Evolutionary conservation across 2,113 vertebrate genomes (phyloP), one percentile per base, ranked within the genome.

Genomic region (Chinchilla lanigera): DNA sequence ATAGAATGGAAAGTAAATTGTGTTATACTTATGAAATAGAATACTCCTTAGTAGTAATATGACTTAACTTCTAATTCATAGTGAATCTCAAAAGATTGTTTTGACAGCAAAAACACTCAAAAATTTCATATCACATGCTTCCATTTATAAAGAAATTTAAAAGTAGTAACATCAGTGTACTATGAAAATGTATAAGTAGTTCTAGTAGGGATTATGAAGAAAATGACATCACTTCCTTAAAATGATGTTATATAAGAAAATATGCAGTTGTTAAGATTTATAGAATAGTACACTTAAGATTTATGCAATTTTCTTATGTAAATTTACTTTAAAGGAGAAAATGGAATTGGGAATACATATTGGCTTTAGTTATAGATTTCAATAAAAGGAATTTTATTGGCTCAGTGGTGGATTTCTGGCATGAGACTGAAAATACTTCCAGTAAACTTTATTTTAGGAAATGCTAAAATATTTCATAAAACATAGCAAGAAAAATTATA

Each of bases 281-380:
- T 30, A 44, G 6, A 89, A 77, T 33, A 82, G 12, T 47, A 54
- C 2, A 8, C 7, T 82, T 65, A 87, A 67, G 28, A 63, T 73
- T 73, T 87, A 60, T 86, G 14, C 19, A 82, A n/a, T 93, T 83
- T 85, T 44, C 38, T 90, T 85, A 61, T 1, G 8, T 61, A 75
- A 67, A 75, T 54, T 47, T 85, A 89, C 20, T 52, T 95, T 14
- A 92, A 94, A 8, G 16, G 17, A 75, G 3, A 82, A 95, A 94
- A 58, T 7, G 61, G 5, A 84, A 58, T 4, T 73, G 41, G 63
- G 50, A 86, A 87, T 30, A 91, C 26, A 69, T 35, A 92, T 52
- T n/a, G 38, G 88, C 2, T 92, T 60, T 61, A 52, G 1, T 77
- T 77, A 63, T 6, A 89, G 19, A 5, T 65, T 69, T 75, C 7